Conservation (phyloP, 2,888 invertebrate genomes). For the Lordiphosa fenestrarum region DNA sequence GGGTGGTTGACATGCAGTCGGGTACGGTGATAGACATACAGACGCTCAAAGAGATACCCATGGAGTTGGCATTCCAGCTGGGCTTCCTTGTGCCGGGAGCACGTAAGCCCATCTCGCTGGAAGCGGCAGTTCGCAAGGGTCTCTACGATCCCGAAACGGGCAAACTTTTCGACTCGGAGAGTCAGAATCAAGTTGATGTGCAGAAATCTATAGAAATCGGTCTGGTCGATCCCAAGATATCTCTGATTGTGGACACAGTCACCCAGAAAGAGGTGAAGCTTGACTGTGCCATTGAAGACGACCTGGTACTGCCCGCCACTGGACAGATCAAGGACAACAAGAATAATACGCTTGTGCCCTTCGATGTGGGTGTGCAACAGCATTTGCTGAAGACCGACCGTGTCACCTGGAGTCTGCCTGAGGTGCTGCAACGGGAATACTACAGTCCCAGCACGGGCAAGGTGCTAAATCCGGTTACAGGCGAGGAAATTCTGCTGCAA, state of each 20-base stretch:
- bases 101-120: conserved; percentile 88
- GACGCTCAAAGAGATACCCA: conserved; percentile 85
- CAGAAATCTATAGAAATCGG: conserved; percentile 89
- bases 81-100: conserved; percentile 86
- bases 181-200: conserved; percentile 86
- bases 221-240: conserved; percentile 90
- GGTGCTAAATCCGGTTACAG: conserved; percentile 89
- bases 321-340: conserved; percentile 88
- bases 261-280: conserved; percentile 87
- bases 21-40: conserved; percentile 87
- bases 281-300: conserved; percentile 86
- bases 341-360: conserved; percentile 85
- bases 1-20: conserved; percentile 88
- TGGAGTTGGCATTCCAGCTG: conserved; percentile 86
- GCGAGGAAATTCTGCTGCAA: conserved; percentile 86
- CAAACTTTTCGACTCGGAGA: conserved; percentile 86
- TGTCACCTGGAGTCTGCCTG: conserved; percentile 86
- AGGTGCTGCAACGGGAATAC: conserved; percentile 88
- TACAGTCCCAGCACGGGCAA: conserved; percentile 87
- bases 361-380: conserved; percentile 86
- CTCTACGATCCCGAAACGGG: conserved; percentile 87
- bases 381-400: conserved; percentile 87
- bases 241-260: conserved; percentile 89
- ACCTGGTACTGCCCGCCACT: conserved; percentile 85
- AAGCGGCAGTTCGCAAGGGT: conserved; percentile 87